Base-by-base conservation (phyloP, 1,140 invertebrate genomes). In the Drosophila orosa region DNA sequence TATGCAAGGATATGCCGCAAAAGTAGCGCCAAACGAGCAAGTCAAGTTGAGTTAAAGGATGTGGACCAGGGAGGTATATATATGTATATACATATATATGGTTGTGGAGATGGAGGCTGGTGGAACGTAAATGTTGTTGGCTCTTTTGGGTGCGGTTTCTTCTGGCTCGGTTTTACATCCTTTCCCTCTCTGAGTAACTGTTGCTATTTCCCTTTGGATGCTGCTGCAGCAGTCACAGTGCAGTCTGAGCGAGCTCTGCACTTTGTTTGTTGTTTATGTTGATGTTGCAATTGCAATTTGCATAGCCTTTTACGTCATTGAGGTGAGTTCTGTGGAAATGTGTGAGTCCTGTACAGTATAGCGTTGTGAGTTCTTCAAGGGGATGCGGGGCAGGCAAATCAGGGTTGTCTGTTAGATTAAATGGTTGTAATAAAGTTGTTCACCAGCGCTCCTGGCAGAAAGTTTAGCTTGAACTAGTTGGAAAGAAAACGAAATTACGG, bases 11-110 rank as follows among this genome's bases (percentile, higher is more conserved):
- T 71, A 79, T 74, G 56, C 52, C 79, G 58, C 67, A 60, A 81
- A 82, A 78, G 79, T 74, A 78, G 79, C 79, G 75, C 56, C 80
- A 84, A 79, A 84, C 79, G 80, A 79, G 65, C 75, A 61, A 84
- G 80, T 75, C 65, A 76, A 83, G 75, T 78, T 74, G 74, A 74
- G 74, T 68, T 73, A 59, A 79, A 47, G 62, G 58, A 66, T 59
- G 62, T 52, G 50, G 40, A 29, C 33, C 29, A 52, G 48, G 27
- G 15, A 40, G 22, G 10, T 15, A 8, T 13, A 33, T 5, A 52
- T 52, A 29, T 22, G 0, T 35, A 10, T n/a, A n/a, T 33, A 19
- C 2, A 50, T 15, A 50, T 19, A 15, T 10, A 15, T 13, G 12
- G 8, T 5, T 19, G n/a, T 19, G 13, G 7, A 68, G 22, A 25